These are phyloP conservation scores for Anguilla marmorata DNA, from an alignment of 2,797 vertebrate genomes.

Conservation along the genomic window DNA sequence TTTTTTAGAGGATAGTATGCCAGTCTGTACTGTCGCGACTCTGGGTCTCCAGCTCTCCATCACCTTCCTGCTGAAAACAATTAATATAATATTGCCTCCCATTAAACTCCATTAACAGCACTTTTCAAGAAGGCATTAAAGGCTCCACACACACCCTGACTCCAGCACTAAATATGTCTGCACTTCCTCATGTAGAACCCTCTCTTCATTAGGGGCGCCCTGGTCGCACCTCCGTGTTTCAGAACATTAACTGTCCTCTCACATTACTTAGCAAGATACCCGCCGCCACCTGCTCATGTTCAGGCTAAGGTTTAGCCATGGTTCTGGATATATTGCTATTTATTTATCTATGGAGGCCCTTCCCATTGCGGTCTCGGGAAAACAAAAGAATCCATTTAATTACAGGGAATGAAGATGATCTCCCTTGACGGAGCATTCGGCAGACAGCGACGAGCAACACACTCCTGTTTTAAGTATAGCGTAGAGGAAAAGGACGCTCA, in stretches of 20 bases:
- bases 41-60: background rate
- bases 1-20: background rate
- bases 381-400: conserved; percentile 77
- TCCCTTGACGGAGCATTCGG: conserved; percentile 67
- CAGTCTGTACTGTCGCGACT: background rate
- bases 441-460: conserved; percentile 61
- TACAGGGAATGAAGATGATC: conserved; percentile 80
- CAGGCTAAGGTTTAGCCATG: conserved; percentile 69
- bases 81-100: conserved; percentile 45
- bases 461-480: conserved; percentile 57
- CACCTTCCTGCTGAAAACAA: conserved; percentile 36
- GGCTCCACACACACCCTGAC: background rate
- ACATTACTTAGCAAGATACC: conserved; percentile 79
- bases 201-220: conserved; percentile 64
- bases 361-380: conserved; percentile 71
- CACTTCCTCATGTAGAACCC: conserved; percentile 56
- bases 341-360: conserved; percentile 77
- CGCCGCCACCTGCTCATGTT: conserved; percentile 80
- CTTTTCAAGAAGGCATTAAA: conserved; percentile 24
- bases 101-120: conserved; percentile 36
- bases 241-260: conserved; percentile 82
- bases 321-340: conserved; percentile 78
- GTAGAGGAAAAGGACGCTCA: conserved; percentile 49
- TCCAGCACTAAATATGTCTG: conserved; percentile 35
- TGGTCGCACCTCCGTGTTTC: conserved; percentile 69